Evolutionary conservation across 2,113 vertebrate species (phyloP), one percentile per base, ranked within the genome.

Genomic region (Gobiocypris rarus): DNA sequence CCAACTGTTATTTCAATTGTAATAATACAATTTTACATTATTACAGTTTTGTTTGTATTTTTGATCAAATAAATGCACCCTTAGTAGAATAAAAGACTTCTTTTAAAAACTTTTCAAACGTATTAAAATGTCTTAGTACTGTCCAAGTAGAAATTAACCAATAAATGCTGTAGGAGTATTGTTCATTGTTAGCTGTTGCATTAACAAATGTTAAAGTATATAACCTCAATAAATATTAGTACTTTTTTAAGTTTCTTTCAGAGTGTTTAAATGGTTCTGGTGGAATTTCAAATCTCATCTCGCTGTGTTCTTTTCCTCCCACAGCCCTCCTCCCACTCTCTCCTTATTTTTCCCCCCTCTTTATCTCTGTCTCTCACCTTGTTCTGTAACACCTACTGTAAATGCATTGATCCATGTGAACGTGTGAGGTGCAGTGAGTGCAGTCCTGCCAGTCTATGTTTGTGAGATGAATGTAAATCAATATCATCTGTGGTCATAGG

Each of bases 401-500:
- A 65, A 70, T 1, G 0, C 50, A 91, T 92, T 58, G 87, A 90
- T 91, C 1, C 28, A 22, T 2, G 48, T 74, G 61, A 70, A 81
- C 65, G 2, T 67, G 74, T 84, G 83, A 56, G 54, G 74, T 83
- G 85, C 87, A 86, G 79, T 43, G 89, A 83, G 58, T 86, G 89
- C 88, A 73, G 82, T 79, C 84, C 73, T 88, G 86, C 67, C 89
- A 83, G 70, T 48, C 71, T 28, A 45, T 73, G 89, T 88, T 86
- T 75, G n/a, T n/a, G n/a, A n/a, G n/a, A n/a, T n/a, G n/a, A n/a
- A n/a, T n/a, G n/a, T n/a, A 91, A 92, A 92, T 93, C 92, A 89
- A 93, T 93, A 87, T 56, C 14, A 87, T 75, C 74, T 73, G 85
- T 52, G 31, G 86, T 67, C 81, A 78, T 77, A 81, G 88, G 90